Evolutionary conservation across 2,888 invertebrate genomes (phyloP).

Genomic region (Ophion costatus): DNA sequence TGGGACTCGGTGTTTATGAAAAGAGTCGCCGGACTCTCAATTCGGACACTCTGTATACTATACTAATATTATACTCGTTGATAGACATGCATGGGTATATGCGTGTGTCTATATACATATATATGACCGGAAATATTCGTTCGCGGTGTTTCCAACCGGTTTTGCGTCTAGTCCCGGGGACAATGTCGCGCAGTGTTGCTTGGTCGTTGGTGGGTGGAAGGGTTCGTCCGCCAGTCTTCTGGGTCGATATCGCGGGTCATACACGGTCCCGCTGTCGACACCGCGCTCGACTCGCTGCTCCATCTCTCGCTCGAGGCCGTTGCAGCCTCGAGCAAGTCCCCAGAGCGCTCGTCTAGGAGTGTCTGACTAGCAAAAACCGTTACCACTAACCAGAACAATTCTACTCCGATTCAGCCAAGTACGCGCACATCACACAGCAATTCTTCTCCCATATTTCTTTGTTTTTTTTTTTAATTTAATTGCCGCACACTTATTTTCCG

Average conservation of each 20-base stretch:
- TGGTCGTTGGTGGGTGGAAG: constrained; percentile 44
- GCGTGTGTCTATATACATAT: not conserved
- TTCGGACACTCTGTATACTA: not conserved
- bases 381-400: constrained; percentile 20
- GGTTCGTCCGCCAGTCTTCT: constrained; percentile 68
- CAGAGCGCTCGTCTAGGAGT: not conserved
- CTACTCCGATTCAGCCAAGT: not conserved
- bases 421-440: not conserved
- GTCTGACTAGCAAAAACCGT: constrained; percentile 31
- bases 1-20: not conserved
- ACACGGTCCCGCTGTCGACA: constrained; percentile 51
- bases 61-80: not conserved
- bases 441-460: not conserved
- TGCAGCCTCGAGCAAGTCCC: constrained; percentile 10
- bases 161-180: constrained; percentile 49
- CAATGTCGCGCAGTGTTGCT: constrained; percentile 52
- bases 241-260: constrained; percentile 74
- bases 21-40: not conserved
- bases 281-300: constrained; percentile 19
- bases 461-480: not conserved
- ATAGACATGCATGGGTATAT: not conserved
- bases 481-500: not conserved
- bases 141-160: constrained; percentile 58
- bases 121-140: constrained; percentile 55
- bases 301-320: constrained; percentile 14